Conservation (phyloP, 2,113 vertebrate species). For the Lontra canadensis region DNA sequence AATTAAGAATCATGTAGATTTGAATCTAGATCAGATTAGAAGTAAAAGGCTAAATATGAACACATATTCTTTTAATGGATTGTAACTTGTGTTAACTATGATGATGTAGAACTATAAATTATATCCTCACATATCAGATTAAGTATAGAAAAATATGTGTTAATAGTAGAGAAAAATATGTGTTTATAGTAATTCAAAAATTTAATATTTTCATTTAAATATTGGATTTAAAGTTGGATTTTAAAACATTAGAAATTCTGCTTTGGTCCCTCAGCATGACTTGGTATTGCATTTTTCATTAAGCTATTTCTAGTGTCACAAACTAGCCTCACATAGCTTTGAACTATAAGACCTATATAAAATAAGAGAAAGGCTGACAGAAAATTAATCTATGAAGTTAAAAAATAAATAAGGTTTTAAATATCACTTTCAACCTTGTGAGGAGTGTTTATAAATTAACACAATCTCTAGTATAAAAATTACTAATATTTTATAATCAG, state of each 20-base stretch:
- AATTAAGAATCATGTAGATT: not conserved
- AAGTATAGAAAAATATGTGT: not conserved
- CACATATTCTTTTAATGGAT: not conserved
- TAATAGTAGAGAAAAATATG: not conserved
- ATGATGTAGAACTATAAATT: not conserved
- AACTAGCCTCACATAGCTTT: not conserved
- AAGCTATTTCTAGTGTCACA: not conserved
- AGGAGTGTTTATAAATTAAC: slow-evolving; percentile 20
- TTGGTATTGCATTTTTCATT: not conserved
- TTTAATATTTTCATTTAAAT: not conserved
- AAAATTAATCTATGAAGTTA: not conserved
- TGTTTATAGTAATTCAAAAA: not conserved
- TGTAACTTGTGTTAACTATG: not conserved
- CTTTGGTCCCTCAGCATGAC: not conserved
- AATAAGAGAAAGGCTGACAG: not conserved
- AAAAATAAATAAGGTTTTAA: not conserved
- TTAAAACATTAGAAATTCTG: slow-evolving; percentile 24
- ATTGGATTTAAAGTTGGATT: no score
- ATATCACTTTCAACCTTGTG: not conserved
- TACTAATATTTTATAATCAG: slow-evolving; percentile 36
- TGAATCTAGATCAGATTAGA: not conserved
- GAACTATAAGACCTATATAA: not conserved
- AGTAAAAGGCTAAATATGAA: not conserved
- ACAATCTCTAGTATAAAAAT: not conserved
- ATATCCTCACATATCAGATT: not conserved